Evolutionary conservation across 2,888 invertebrate species (phyloP), one percentile per base, ranked within the genome.

Genomic region (Lithodes maja): DNA sequence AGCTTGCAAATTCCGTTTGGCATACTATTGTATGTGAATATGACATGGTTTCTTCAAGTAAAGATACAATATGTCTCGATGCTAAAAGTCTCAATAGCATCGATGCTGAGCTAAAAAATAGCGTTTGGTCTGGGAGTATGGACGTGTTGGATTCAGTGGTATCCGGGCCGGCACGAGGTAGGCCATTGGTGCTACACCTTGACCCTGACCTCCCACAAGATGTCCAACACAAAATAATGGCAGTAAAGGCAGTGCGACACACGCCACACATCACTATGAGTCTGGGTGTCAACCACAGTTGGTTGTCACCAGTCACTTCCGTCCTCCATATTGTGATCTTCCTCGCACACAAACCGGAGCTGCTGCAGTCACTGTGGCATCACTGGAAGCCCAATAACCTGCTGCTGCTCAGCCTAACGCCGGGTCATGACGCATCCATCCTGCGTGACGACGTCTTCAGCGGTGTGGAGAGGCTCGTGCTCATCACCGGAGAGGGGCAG

Each of bases 321-420:
- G 17, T 69, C 68, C 50, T 86, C 55, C 86, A 86, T 55, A 54
- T 86, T 3, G 86, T 80, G 50, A 33, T 86, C 49, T 86, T 80
- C 33, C 54, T 81, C 80, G 54, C 71, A n/a, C 15, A 80, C 49
- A 69, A 33, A 54, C 68, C 80, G 9, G 33, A 80, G 50, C 69
- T 81, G 69, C 74, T 86, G 52, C 69, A 54, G 61, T 9, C 49
- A n/a, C 81, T 86, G 71, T 81, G 80, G 55, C 55, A 54, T 5
- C 50, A 80, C 54, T 86, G 86, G 86, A 86, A 81, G 71, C 86
- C 86, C 15, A 50, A 17, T 3, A 74, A 71, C 71, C 50, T 86
- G 12, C 61, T 86, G 50, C 81, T 86, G 71, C 80, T 86, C 74
- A 80, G 80, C 55, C 33, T 71, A 33, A 55, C 53, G 55, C 52